These are phyloP conservation scores for Clarias macrocephalus DNA, from an alignment of 2,113 vertebrate species.

Conservation along the genomic window DNA sequence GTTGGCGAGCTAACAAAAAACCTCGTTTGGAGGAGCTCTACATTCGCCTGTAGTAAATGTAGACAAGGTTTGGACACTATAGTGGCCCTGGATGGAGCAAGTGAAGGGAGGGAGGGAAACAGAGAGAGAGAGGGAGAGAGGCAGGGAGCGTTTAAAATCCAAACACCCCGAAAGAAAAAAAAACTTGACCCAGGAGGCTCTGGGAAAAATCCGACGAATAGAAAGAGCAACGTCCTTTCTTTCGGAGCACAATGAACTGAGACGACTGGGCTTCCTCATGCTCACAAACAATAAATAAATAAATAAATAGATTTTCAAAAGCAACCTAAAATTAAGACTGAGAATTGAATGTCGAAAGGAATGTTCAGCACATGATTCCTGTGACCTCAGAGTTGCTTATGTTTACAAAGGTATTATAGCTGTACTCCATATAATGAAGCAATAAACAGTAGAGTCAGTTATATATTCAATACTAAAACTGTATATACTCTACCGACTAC, in stretches of 20 bases:
- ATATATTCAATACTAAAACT: neutral
- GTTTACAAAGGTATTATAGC: neutral
- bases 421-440: neutral
- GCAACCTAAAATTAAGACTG: neutral
- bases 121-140: slow-evolving; percentile 71
- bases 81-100: slow-evolving; percentile 80
- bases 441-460: neutral
- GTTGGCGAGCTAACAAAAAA: slow-evolving; percentile 97
- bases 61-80: slow-evolving; percentile 94
- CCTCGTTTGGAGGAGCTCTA: slow-evolving; percentile 89
- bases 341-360: neutral
- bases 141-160: slow-evolving; percentile 91
- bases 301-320: neutral
- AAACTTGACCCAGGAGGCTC: slow-evolving; percentile 98
- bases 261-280: neutral
- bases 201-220: slow-evolving; percentile 98
- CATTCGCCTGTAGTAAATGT: slow-evolving; percentile 96
- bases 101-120: slow-evolving; percentile 67
- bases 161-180: slow-evolving; percentile 85
- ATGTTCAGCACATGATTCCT: slow-evolving; percentile 10
- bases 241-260: slow-evolving; percentile 84
- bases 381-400: neutral
- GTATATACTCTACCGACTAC: neutral
- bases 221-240: slow-evolving; percentile 87
- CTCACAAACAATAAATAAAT: neutral